Evolutionary conservation across 64 coral and sea anemone species (phyloP).

Genomic region (Actinia tenebrosa): DNA sequence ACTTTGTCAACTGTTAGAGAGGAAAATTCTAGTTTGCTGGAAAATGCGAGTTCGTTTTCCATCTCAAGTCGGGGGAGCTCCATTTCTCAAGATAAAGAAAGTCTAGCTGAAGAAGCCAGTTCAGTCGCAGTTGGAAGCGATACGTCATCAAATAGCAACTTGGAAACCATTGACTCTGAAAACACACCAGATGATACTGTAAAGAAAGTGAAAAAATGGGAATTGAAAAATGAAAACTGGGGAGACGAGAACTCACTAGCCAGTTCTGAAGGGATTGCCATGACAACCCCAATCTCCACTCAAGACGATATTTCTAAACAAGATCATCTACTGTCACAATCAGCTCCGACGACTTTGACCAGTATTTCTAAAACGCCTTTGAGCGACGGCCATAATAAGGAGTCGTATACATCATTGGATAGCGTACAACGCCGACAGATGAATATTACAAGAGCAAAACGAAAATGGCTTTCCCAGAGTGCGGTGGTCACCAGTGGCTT

Average conservation of each 20-base stretch:
- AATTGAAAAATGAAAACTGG: neutral
- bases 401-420: neutral
- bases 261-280: neutral
- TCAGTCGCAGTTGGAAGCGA: neutral
- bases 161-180: neutral
- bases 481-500: neutral
- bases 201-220: neutral
- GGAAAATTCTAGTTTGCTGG: neutral
- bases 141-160: no score
- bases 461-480: neutral
- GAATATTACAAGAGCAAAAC: neutral
- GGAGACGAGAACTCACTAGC: neutral
- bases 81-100: neutral
- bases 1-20: slow-evolving; percentile 2
- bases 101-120: neutral
- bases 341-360: neutral
- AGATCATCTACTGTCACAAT: neutral
- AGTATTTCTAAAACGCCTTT: neutral
- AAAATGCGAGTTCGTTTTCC: neutral
- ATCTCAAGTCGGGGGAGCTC: neutral
- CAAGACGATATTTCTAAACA: neutral
- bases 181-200: neutral
- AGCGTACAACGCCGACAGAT: neutral
- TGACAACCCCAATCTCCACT: neutral
- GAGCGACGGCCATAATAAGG: neutral